phyloP scores from a whole-genome alignment of 2,797 vertebrate genomes.

The Phoebastria nigripes region DNA sequence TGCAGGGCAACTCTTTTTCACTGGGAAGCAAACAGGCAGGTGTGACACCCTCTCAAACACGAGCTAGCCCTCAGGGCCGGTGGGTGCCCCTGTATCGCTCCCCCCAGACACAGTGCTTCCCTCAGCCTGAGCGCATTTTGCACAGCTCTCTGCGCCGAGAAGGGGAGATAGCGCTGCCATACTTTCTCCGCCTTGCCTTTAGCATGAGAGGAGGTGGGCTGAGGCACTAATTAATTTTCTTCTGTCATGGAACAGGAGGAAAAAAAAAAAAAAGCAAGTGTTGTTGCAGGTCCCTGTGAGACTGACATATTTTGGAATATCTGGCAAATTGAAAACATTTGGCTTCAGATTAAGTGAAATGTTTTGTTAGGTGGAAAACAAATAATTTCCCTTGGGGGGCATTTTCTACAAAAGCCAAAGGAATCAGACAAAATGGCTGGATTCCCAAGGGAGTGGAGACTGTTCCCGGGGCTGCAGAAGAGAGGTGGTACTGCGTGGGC shows the following conservation, averaged over 20 bases:
- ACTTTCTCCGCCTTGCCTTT: background rate
- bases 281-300: background rate
- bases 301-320: background rate
- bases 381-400: background rate
- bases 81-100: background rate
- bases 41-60: background rate
- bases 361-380: slow-evolving; percentile 17
- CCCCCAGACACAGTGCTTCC: background rate
- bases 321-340: slow-evolving; percentile 3
- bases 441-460: background rate
- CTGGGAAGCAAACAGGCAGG: background rate
- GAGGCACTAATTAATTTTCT: background rate
- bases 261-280: background rate
- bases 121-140: background rate
- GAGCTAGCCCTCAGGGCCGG: rapidly evolving
- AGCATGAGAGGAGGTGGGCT: background rate
- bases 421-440: background rate
- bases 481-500: background rate
- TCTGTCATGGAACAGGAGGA: background rate
- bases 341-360: slow-evolving; percentile 1
- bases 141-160: background rate
- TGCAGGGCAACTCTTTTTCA: background rate
- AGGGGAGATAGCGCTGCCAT: rapidly evolving
- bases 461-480: background rate
- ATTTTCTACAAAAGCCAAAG: background rate